A percentile compares a stretch with the other conserved stretches of the same genome.
Conservation (phyloP, 2,888 invertebrate genomes). For the Lacanobia oleracea region DNA sequence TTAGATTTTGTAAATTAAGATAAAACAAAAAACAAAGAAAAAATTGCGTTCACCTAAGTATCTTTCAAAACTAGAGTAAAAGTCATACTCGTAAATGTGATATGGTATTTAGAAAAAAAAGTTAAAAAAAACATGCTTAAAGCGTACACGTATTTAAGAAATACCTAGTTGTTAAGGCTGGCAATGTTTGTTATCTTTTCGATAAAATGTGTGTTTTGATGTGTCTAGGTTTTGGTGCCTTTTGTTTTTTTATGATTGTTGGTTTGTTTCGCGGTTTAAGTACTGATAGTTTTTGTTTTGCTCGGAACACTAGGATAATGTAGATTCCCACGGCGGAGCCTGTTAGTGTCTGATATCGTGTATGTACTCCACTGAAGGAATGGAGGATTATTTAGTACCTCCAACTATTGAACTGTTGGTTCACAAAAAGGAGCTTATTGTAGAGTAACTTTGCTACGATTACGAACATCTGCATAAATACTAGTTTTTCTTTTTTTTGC, state of each 20-base stretch:
- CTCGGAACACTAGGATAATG: conserved; percentile 15
- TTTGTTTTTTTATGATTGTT: conserved; percentile 42
- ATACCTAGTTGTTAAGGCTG: conserved; percentile 78
- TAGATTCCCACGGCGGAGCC: conserved; percentile 14
- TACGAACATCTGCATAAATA: conserved; percentile 24
- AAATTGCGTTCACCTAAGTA: conserved; percentile 80
- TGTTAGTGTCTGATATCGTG: conserved; percentile 18
- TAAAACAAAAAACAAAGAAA: conserved; percentile 72
- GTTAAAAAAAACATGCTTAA: conserved; percentile 81
- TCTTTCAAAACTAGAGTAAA: conserved; percentile 78
- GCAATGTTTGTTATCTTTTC: conserved; percentile 64
- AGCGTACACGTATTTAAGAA: conserved; percentile 81
- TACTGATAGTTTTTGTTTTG: conserved; percentile 31
- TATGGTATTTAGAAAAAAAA: conserved; percentile 82
- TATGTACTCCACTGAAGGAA: conserved; percentile 2
- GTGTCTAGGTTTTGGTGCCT: conserved; percentile 54
- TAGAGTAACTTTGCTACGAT: conserved; percentile 54
- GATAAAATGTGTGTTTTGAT: conserved; percentile 37
- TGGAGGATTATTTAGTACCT: conserved; percentile 33
- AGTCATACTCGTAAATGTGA: conserved; percentile 88
- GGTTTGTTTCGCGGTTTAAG: conserved; percentile 41
- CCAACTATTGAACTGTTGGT: conserved; percentile 33
- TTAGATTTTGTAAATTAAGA: conserved; percentile 75
- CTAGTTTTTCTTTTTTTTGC: conserved; percentile 9
- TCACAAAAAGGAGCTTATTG: conserved; percentile 64